phyloP scores from a whole-genome alignment of 1,140 invertebrate species.

The Pygmarrhopalites habei region DNA sequence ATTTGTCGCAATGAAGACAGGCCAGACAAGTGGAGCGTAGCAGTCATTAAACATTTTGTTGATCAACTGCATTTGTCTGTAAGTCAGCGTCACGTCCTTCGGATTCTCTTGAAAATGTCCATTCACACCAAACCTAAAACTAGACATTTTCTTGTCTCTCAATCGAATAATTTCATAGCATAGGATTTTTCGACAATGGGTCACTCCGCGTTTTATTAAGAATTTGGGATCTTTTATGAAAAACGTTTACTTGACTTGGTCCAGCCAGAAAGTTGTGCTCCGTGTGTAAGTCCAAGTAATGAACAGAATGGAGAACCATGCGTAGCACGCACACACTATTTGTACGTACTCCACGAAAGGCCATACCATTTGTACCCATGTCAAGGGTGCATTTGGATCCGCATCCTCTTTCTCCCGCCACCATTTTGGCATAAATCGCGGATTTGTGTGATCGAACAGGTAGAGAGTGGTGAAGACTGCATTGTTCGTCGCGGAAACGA shows the following conservation, averaged over 20 bases:
- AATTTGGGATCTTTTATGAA: not conserved
- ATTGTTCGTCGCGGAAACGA: not conserved
- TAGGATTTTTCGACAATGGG: not conserved
- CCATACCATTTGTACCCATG: too few relatives aligned
- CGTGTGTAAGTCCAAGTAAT: not conserved
- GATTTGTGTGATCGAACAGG: not conserved
- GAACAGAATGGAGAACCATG: not conserved
- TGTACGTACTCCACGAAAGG: not conserved
- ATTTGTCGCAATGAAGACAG: not conserved
- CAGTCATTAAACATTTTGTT: not conserved
- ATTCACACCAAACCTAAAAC: not conserved
- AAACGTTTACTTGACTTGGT: not conserved
- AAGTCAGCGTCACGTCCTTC: not conserved
- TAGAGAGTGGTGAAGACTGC: not conserved
- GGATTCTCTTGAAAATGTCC: not conserved
- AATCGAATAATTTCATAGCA: not conserved
- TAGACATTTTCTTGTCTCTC: not conserved
- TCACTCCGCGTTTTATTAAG: too few relatives aligned
- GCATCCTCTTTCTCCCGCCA: not conserved
- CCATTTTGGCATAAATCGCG: not conserved
- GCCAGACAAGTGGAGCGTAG: not conserved
- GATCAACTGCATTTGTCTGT: not conserved
- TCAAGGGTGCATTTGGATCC: too few relatives aligned
- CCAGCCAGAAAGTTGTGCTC: not conserved
- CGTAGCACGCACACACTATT: not conserved